These are phyloP conservation scores for Conus ventricosus DNA, from an alignment of 1,140 invertebrate genomes.

Conservation along the genomic window DNA sequence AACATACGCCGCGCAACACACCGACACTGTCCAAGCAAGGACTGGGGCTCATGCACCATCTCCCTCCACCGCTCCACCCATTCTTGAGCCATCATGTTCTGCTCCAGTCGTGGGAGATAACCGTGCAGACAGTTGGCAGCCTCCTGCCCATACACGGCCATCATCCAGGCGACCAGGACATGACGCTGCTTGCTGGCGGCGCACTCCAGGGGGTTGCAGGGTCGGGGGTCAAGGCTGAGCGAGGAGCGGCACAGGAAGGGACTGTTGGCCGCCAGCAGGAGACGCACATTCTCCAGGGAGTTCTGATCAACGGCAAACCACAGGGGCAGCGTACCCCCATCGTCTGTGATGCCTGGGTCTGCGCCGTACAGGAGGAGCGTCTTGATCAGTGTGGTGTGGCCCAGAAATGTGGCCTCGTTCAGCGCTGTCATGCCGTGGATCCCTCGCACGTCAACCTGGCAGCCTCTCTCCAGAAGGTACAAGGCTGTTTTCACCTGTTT, in stretches of 20 bases:
- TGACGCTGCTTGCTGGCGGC: slow-evolving; percentile 60
- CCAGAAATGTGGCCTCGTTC: slow-evolving; percentile 61
- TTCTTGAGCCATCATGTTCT: not conserved
- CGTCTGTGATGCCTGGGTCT: slow-evolving; percentile 63
- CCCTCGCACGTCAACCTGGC: slow-evolving; percentile 54
- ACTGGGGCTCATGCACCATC: slow-evolving; percentile 45
- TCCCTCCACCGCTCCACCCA: slow-evolving; percentile 28
- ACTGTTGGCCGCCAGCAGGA: slow-evolving; percentile 60
- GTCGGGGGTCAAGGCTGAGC: slow-evolving; percentile 55
- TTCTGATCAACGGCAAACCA: slow-evolving; percentile 66
- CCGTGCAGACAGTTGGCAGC: slow-evolving; percentile 56
- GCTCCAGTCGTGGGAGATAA: slow-evolving; percentile 27
- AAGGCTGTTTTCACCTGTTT: slow-evolving; percentile 51
- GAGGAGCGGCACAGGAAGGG: slow-evolving; percentile 57
- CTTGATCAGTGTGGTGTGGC: slow-evolving; percentile 58
- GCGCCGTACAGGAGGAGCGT: slow-evolving; percentile 61
- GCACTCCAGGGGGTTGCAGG: slow-evolving; percentile 63
- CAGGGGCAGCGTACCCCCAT: slow-evolving; percentile 62
- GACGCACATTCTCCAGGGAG: slow-evolving; percentile 57
- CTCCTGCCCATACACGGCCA: slow-evolving; percentile 61
- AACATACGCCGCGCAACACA: slow-evolving; percentile 44
- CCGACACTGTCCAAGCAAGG: slow-evolving; percentile 59
- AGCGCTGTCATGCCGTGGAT: slow-evolving; percentile 66
- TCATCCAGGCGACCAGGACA: slow-evolving; percentile 57
- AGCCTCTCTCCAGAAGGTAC: slow-evolving; percentile 59